Conservation (phyloP, 2,888 invertebrate genomes). For the Escarpia spicata region DNA sequence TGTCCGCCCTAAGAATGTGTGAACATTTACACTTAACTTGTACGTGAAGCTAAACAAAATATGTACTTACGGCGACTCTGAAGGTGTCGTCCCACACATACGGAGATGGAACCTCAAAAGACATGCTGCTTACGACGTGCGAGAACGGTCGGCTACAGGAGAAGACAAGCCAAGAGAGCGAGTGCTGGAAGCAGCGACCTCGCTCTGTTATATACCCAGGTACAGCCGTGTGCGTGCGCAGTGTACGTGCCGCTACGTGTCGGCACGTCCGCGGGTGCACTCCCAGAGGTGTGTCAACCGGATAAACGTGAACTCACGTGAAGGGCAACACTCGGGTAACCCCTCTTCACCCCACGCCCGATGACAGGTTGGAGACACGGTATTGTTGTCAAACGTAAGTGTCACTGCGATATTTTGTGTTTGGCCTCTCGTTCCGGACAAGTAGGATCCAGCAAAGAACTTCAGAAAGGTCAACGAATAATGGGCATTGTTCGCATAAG, state of each 20-base stretch:
- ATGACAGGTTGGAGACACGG: not conserved
- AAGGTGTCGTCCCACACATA: not conserved
- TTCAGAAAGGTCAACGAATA: not conserved
- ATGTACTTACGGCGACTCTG: not conserved
- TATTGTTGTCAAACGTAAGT: not conserved
- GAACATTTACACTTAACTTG: no score
- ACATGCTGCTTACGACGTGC: not conserved
- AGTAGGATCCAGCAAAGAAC: not conserved
- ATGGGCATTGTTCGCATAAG: not conserved
- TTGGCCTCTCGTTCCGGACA: not conserved
- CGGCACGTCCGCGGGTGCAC: not conserved
- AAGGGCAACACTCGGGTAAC: not conserved
- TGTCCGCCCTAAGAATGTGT: no score
- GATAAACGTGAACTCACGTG: not conserved
- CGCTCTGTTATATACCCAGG: not conserved
- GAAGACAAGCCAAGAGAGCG: not conserved
- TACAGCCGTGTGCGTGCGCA: not conserved
- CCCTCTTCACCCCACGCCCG: not conserved
- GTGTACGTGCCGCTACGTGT: not conserved
- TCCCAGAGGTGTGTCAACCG: not conserved
- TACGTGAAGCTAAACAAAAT: not conserved
- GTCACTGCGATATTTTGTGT: not conserved
- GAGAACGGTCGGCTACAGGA: not conserved
- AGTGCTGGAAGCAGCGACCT: not conserved
- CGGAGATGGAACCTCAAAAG: not conserved